Percentiles rank a stretch among this genome's conserved stretches.
phyloP scores from a whole-genome alignment of 2,797 vertebrate genomes.

The Protosalanx chinensis region DNA sequence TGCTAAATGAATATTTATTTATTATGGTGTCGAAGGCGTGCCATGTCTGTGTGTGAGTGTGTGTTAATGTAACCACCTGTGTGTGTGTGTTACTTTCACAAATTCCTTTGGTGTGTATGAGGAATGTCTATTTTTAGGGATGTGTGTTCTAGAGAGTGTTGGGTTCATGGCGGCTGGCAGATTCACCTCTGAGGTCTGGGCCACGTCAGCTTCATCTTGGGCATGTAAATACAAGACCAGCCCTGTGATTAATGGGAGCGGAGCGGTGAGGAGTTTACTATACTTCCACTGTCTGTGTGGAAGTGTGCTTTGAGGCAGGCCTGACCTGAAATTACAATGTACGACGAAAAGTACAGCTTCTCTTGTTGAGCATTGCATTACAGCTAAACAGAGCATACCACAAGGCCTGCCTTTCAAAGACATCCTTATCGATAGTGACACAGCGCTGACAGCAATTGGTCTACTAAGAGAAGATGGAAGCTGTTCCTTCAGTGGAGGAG shows the following conservation, averaged over 20 bases:
- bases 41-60: too few relatives aligned
- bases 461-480: too few relatives aligned
- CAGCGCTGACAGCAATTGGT: too few relatives aligned
- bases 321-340: constrained; percentile 11
- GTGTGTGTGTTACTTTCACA: neutral
- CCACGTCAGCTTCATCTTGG: constrained; percentile 36
- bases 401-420: neutral
- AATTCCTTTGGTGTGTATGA: constrained; percentile 6
- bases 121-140: constrained; percentile 34
- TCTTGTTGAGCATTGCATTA: neutral
- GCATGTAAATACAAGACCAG: constrained; percentile 47
- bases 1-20: too few relatives aligned
- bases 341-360: constrained; percentile 14
- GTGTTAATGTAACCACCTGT: too few relatives aligned
- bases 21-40: too few relatives aligned
- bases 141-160: constrained; percentile 25
- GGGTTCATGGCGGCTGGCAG: constrained; percentile 18
- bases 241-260: constrained; percentile 27
- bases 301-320: constrained; percentile 6
- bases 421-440: too few relatives aligned
- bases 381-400: neutral
- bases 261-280: constrained; percentile 41
- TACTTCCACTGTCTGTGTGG: constrained; percentile 25
- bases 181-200: constrained; percentile 27
- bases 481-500: too few relatives aligned